A percentile compares a stretch with the other conserved stretches of the same genome.
Conservation (phyloP, 2,113 vertebrate genomes). For the Tiliqua scincoides region DNA sequence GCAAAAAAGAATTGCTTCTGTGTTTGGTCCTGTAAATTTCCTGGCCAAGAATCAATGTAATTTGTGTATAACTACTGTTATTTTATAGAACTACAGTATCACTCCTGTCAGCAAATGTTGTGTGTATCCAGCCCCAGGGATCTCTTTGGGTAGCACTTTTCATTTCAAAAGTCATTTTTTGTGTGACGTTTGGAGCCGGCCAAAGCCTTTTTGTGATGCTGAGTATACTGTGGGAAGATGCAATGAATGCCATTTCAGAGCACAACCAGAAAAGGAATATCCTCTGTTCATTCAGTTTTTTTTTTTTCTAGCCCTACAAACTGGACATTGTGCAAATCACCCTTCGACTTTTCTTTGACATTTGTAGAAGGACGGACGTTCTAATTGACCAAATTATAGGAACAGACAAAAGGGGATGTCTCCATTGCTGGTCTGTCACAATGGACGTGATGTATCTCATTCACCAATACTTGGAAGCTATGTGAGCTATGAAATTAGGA, state of each 20-base stretch:
- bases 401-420: neutral
- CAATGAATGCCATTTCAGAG: slow-evolving; percentile 1
- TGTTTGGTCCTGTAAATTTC: slow-evolving; percentile 28
- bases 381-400: neutral
- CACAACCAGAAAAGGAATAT: neutral
- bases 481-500: neutral
- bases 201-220: neutral
- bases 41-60: slow-evolving; percentile 18
- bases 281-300: neutral
- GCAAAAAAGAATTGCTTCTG: slow-evolving; percentile 26
- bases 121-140: slow-evolving; percentile 18
- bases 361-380: neutral
- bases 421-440: neutral
- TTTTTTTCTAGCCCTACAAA: neutral
- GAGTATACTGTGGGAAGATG: neutral
- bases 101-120: slow-evolving; percentile 12
- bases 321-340: neutral
- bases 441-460: neutral
- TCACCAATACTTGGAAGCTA: neutral
- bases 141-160: slow-evolving; percentile 11
- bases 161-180: slow-evolving; percentile 9
- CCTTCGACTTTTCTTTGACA: neutral
- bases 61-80: slow-evolving; percentile 19
- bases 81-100: slow-evolving; percentile 17
- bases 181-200: neutral